Conservation (phyloP, 2,113 vertebrate genomes). For the Calidris pugnax region DNA sequence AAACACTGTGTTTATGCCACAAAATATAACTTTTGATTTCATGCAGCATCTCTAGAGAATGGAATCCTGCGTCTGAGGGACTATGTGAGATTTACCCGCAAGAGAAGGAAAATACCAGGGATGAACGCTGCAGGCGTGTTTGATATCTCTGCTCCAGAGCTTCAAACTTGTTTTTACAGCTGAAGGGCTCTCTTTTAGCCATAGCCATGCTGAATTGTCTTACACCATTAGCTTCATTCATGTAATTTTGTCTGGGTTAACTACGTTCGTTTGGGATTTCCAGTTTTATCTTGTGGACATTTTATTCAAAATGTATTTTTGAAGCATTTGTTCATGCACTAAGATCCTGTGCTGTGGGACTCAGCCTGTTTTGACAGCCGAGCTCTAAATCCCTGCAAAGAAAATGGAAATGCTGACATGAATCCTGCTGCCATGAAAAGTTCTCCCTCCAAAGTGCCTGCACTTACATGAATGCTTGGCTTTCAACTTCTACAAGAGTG, state of each 20-base stretch:
- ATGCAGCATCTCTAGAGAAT: neutral
- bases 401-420: neutral
- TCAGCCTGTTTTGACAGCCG: neutral
- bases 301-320: neutral
- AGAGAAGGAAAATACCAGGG: neutral
- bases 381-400: neutral
- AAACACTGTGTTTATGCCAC: neutral
- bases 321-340: neutral
- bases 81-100: neutral
- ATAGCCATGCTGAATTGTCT: neutral
- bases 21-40: neutral
- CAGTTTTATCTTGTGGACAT: neutral
- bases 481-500: neutral
- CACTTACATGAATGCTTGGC: neutral
- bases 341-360: neutral
- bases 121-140: neutral
- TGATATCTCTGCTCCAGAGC: neutral
- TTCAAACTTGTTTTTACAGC: neutral
- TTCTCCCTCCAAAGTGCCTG: neutral
- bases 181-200: neutral
- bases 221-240: neutral
- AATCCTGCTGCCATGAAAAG: neutral
- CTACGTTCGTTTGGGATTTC: neutral
- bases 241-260: neutral
- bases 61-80: neutral